Percentiles rank a stretch among this genome's conserved stretches.
Conservation (phyloP, 2,113 vertebrate species). For the Malaclemys terrapin region DNA sequence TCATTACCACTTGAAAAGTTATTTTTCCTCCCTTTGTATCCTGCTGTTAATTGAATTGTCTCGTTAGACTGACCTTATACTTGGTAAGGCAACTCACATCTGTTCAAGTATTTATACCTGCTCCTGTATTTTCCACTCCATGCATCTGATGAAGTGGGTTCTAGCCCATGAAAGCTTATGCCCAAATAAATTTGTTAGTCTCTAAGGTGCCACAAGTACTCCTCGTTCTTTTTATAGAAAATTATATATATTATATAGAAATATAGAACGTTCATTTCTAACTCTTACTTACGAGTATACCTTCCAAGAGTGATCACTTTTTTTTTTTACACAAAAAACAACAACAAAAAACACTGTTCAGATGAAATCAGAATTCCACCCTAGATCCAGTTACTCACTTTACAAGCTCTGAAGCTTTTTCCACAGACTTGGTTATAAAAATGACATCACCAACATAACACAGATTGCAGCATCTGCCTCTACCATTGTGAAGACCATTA, state of each 20-base stretch:
- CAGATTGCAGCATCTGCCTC: constrained; percentile 28
- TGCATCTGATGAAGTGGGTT: too few relatives aligned
- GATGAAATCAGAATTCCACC: constrained; percentile 16
- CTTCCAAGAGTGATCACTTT: neutral
- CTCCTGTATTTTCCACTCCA: too few relatives aligned
- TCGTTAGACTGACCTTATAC: too few relatives aligned
- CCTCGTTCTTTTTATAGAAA: neutral
- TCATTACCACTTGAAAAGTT: too few relatives aligned
- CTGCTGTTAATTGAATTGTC: too few relatives aligned
- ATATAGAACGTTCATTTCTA: neutral
- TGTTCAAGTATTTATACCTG: too few relatives aligned
- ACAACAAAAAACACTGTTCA: neutral
- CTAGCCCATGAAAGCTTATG: too few relatives aligned
- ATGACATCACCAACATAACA: constrained; percentile 24
- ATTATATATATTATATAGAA: neutral
- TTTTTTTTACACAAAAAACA: neutral
- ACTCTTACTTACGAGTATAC: neutral
- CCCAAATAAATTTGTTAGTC: too few relatives aligned
- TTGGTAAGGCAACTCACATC: too few relatives aligned
- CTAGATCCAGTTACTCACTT: constrained; percentile 11
- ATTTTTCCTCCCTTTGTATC: too few relatives aligned
- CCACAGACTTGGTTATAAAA: constrained; percentile 22
- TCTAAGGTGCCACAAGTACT: too few relatives aligned
- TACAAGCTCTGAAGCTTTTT: constrained; percentile 12
- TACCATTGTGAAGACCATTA: neutral